A percentile compares a stretch with the other conserved stretches of the same genome.
Conservation (phyloP, 2,797 vertebrate species). For the Pangasius larnaudii region DNA sequence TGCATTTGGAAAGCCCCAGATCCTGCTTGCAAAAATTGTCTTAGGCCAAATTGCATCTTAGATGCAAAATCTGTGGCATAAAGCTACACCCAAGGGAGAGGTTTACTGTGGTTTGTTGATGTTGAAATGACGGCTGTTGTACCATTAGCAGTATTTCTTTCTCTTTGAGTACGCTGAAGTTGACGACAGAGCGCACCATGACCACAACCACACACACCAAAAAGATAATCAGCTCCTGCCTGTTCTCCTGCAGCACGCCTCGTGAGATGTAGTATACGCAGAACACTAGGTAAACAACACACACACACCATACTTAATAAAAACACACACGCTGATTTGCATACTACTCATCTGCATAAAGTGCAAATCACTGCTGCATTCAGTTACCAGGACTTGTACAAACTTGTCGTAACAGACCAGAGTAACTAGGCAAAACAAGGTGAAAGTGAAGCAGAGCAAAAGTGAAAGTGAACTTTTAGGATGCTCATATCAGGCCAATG, state of each 20-base stretch:
- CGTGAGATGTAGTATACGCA: slow-evolving; percentile 84
- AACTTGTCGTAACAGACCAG: neutral
- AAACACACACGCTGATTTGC: neutral
- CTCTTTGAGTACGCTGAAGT: slow-evolving; percentile 74
- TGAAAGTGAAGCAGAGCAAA: neutral
- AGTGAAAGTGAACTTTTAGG: neutral
- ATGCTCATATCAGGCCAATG: neutral
- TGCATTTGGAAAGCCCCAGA: no score
- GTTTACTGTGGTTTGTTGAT: neutral
- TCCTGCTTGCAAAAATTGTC: neutral
- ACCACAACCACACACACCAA: slow-evolving; percentile 76
- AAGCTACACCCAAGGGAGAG: neutral
- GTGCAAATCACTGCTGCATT: neutral
- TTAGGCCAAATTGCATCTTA: neutral
- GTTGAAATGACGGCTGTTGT: slow-evolving; percentile 6
- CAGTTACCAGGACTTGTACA: neutral
- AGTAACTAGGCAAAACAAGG: neutral
- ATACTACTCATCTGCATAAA: neutral
- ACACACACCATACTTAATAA: neutral
- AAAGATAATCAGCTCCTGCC: slow-evolving; percentile 82
- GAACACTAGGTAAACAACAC: slow-evolving; percentile 74
- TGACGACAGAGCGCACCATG: slow-evolving; percentile 81
- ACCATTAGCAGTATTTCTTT: slow-evolving; percentile 77
- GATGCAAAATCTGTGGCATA: neutral
- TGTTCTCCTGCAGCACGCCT: slow-evolving; percentile 86